Conservation (phyloP, 2,888 invertebrate genomes). For the Ethmia dodecea region DNA sequence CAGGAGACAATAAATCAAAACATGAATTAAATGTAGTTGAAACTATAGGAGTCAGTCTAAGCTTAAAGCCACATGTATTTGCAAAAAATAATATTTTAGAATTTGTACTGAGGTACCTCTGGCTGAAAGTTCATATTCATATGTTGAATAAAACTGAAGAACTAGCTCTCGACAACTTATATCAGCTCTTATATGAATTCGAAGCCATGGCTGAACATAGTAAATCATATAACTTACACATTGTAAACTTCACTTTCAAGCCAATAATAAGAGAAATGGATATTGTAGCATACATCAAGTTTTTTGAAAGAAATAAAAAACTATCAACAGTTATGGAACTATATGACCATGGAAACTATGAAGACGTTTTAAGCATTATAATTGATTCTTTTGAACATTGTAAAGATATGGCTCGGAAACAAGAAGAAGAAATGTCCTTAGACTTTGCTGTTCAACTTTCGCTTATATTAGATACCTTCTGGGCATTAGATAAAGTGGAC, state of each 20-base stretch:
- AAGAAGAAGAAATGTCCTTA: constrained; percentile 64
- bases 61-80: constrained; percentile 55
- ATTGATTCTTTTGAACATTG: constrained; percentile 81
- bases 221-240: constrained; percentile 42
- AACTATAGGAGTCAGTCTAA: constrained; percentile 51
- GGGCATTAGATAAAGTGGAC: constrained; percentile 77
- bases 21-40: constrained; percentile 54
- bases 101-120: constrained; percentile 52
- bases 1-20: constrained; percentile 30
- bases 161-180: constrained; percentile 58
- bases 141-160: constrained; percentile 58
- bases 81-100: constrained; percentile 48
- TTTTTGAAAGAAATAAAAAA: constrained; percentile 69
- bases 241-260: constrained; percentile 59
- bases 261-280: constrained; percentile 51
- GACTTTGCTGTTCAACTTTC: constrained; percentile 78
- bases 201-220: constrained; percentile 60
- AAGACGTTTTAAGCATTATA: constrained; percentile 81
- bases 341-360: constrained; percentile 80
- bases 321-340: constrained; percentile 81
- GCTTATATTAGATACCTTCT: constrained; percentile 81
- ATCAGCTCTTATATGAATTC: constrained; percentile 62
- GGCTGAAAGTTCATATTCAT: constrained; percentile 63
- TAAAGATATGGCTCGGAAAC: constrained; percentile 53
- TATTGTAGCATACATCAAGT: constrained; percentile 51